These are phyloP conservation scores for Periparus ater DNA, from an alignment of 2,797 vertebrate genomes.

Conservation along the genomic window DNA sequence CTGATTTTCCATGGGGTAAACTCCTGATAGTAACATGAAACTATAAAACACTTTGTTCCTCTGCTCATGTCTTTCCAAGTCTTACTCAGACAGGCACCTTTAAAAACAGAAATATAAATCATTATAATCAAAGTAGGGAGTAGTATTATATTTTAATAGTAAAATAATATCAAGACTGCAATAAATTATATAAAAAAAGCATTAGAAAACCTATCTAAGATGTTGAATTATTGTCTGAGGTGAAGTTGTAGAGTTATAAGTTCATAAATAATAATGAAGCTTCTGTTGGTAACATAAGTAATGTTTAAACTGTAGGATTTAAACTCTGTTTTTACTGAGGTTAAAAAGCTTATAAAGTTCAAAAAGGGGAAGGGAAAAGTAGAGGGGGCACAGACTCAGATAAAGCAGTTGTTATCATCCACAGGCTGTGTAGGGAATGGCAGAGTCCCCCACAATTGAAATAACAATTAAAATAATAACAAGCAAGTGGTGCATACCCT, in stretches of 20 bases:
- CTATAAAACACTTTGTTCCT: constrained; percentile 13
- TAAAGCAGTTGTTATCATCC: neutral
- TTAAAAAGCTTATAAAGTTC: neutral
- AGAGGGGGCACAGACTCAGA: neutral
- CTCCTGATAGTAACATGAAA: neutral
- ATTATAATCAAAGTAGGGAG: constrained; percentile 39
- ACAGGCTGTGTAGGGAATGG: neutral
- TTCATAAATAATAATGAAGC: constrained; percentile 66
- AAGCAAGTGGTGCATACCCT: neutral
- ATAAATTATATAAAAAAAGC: constrained; percentile 26
- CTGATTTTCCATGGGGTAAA: constrained; percentile 25
- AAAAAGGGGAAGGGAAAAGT: neutral
- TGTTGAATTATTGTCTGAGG: constrained; percentile 52
- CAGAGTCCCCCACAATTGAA: neutral
- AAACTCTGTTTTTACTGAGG: neutral
- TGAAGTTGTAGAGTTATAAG: neutral
- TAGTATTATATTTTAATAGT: constrained; percentile 42
- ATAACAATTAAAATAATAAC: neutral
- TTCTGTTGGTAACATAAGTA: constrained; percentile 16
- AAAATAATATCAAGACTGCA: constrained; percentile 50
- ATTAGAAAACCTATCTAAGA: constrained; percentile 1
- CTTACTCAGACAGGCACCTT: constrained; percentile 9
- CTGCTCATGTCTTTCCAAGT: neutral
- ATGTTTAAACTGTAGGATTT: neutral
- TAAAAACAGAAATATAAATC: constrained; percentile 59